phyloP scores from a whole-genome alignment of 2,888 invertebrate genomes.

The Lepidocyrtinus sp. region DNA sequence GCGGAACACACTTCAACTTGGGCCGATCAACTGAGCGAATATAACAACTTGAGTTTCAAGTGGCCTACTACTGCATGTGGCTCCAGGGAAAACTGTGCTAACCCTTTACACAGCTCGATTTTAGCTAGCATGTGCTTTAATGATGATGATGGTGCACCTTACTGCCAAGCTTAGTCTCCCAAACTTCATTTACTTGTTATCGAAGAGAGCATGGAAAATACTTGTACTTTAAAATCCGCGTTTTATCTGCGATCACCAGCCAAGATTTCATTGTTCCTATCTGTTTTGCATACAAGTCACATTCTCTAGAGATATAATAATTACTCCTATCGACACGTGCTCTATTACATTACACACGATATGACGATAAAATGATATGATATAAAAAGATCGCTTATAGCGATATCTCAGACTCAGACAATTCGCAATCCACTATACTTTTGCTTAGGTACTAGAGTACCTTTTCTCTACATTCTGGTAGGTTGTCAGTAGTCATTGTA shows the following conservation, averaged over 20 bases:
- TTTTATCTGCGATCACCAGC: not conserved
- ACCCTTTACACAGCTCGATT: constrained; percentile 40
- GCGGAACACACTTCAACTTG: constrained; percentile 56
- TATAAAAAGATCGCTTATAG: not conserved
- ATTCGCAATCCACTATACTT: constrained; percentile 7
- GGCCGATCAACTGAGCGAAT: constrained; percentile 60
- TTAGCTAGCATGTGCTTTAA: not conserved
- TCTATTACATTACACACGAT: constrained; percentile 16
- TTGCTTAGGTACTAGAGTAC: not conserved
- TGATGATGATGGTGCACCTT: constrained; percentile 15
- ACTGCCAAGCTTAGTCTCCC: not conserved
- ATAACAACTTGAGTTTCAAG: constrained; percentile 62
- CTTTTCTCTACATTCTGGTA: too few species aligned
- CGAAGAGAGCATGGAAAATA: constrained; percentile 1
- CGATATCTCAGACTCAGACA: not conserved
- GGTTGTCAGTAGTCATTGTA: too few species aligned
- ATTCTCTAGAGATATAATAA: constrained; percentile 37
- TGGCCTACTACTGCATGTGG: constrained; percentile 61
- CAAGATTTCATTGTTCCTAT: not conserved
- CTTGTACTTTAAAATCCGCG: constrained; percentile 10
- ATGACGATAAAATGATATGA: constrained; percentile 49
- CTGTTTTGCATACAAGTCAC: not conserved
- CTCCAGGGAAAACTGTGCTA: constrained; percentile 52
- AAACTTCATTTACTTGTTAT: not conserved
- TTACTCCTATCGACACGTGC: constrained; percentile 58